Conservation (phyloP, 2,113 vertebrate species). For the Archilochus colubris region DNA sequence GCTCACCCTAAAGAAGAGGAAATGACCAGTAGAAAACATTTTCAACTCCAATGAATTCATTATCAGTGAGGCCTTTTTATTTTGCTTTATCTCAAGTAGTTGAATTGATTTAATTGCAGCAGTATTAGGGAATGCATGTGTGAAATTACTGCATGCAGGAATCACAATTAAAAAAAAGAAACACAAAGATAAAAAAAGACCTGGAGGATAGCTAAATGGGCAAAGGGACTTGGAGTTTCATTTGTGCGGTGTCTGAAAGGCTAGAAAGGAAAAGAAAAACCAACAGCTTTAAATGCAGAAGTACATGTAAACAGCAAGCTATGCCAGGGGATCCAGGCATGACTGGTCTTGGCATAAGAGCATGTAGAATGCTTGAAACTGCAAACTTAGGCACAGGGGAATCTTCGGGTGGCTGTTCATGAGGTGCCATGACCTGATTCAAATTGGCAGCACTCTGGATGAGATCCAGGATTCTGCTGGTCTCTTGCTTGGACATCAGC, state of each 20-base stretch:
- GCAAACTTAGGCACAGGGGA: not conserved
- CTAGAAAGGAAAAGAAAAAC: not conserved
- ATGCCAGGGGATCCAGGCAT: not conserved
- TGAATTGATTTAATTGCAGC: constrained; percentile 30
- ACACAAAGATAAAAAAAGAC: not conserved
- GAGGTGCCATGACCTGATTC: not conserved
- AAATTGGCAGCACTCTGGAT: not conserved
- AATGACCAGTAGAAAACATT: not conserved
- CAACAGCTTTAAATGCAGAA: not conserved
- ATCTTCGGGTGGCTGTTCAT: not conserved
- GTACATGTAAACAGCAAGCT: not conserved
- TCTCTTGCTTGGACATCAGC: not conserved
- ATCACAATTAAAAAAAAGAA: not conserved
- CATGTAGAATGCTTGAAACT: not conserved
- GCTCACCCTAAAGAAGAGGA: not conserved
- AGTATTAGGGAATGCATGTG: constrained; percentile 7
- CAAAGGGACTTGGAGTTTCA: not conserved
- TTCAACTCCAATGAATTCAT: not conserved
- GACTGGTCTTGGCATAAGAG: not conserved
- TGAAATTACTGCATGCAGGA: constrained; percentile 12
- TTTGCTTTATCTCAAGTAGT: constrained; percentile 7
- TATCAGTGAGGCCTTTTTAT: not conserved
- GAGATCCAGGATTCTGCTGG: not conserved
- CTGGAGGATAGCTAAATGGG: not conserved
- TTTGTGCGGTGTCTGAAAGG: not conserved